Conservation (phyloP, 35 echinoderm and acorn worm genomes). For the Antedon bifida region DNA sequence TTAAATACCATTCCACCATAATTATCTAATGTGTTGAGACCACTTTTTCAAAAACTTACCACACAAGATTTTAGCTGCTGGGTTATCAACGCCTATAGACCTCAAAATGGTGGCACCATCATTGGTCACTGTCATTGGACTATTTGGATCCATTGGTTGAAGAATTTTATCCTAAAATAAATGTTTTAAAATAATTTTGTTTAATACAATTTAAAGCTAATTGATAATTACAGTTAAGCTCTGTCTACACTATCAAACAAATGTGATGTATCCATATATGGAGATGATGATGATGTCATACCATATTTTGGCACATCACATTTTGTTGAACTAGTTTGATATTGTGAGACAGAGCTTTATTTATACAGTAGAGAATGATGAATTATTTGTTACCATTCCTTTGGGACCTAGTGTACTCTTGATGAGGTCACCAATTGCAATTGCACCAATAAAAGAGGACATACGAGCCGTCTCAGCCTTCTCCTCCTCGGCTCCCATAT, state of each 20-base stretch:
- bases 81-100: constrained; percentile 78
- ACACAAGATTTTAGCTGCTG: constrained; percentile 82
- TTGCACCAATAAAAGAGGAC: constrained; percentile 88
- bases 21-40: too few relatives aligned
- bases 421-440: constrained; percentile 82
- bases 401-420: constrained; percentile 95
- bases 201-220: too few relatives aligned
- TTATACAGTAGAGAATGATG: too few relatives aligned
- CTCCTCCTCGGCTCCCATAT: constrained; percentile 76
- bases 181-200: not conserved
- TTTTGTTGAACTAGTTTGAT: too few relatives aligned
- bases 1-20: too few relatives aligned
- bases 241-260: too few relatives aligned
- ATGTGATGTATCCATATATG: too few relatives aligned
- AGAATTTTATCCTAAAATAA: constrained; percentile 86
- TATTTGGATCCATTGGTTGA: constrained; percentile 46
- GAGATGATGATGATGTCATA: too few relatives aligned
- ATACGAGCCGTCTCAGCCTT: constrained; percentile 68
- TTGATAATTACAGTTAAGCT: too few relatives aligned
- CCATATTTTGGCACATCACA: too few relatives aligned
- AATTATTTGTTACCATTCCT: constrained; percentile 95
- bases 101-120: constrained; percentile 92
- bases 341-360: too few relatives aligned
- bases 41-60: too few relatives aligned
- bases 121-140: constrained; percentile 66